Evolutionary conservation across 2,797 vertebrate genomes (phyloP).

Genomic region (Anguilla obscura): DNA sequence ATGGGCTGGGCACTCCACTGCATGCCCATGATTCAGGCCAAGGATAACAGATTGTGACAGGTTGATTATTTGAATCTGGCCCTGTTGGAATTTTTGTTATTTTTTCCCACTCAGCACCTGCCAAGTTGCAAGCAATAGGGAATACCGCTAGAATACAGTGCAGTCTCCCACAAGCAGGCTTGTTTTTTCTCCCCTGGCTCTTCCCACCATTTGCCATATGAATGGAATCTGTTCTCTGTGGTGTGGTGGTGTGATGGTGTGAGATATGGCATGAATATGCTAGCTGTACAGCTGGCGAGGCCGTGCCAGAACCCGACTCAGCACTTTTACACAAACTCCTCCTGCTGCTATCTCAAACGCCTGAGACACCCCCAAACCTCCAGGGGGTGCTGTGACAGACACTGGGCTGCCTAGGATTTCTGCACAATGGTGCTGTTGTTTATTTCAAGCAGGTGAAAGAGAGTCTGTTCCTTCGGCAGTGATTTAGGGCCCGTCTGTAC

Average conservation of each 20-base stretch:
- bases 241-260: neutral
- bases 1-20: neutral
- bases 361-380: neutral
- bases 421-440: neutral
- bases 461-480: neutral
- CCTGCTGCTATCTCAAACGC: neutral
- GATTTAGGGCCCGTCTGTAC: neutral
- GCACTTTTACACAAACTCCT: neutral
- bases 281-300: neutral
- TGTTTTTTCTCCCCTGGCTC: neutral
- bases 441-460: neutral
- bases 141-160: neutral
- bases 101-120: neutral
- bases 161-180: neutral
- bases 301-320: neutral
- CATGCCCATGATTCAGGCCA: neutral
- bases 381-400: neutral
- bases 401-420: neutral
- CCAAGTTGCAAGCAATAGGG: neutral
- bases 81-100: neutral
- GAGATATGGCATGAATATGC: slow-evolving; percentile 3
- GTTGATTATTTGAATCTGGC: neutral
- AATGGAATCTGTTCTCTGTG: neutral
- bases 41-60: neutral
- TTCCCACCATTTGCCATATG: neutral